Evolutionary conservation across 2,888 invertebrate species (phyloP), one percentile per base, ranked within the genome.

Genomic region (Selenia dentaria): DNA sequence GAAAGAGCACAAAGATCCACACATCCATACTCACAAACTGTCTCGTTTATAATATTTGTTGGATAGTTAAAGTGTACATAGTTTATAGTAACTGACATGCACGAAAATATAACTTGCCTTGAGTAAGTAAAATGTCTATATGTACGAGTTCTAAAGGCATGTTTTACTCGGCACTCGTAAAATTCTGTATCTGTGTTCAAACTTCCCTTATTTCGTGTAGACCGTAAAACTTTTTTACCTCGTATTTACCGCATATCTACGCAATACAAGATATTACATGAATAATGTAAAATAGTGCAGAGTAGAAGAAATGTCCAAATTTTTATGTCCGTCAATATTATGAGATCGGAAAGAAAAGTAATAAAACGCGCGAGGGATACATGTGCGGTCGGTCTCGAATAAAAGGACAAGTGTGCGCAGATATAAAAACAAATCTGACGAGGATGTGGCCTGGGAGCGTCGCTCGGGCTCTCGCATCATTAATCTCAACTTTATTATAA

Each of bases 401-500:
- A 79, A 83, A 84, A 80, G 71, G 73, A 71, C 69, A 69, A 70
- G 67, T 70, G 66, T 67, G 64, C 64, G 57, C 67, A 57, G 40
- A 32, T 36, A 47, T 39, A 49, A 54, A 67, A 80, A 79, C 80
- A 83, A 78, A 69, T 67, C 63, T 74, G 79, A 79, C 74, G 75
- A 82, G 79, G 73, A 79, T 76, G 72, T 74, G 78, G 73, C 70
- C 72, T 71, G 72, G 60, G 64, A 57, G 70, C 65, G 67, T 69
- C 72, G 64, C 31, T 38, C 64, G 60, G 65, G 64, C 70, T 58
- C 67, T 62, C 70, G 62, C 59, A 59, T 72, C 83, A 85, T 87
- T 83, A 83, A 87, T 88, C 80, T 78, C 67, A 54, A 71, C 74
- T 83, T 84, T 86, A 86, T 83, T 85, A 84, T 87, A 86, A 86